Percentiles rank a stretch among this genome's conserved stretches.
phyloP scores from a whole-genome alignment of 2,113 vertebrate genomes.

The Tenrec ecaudatus region DNA sequence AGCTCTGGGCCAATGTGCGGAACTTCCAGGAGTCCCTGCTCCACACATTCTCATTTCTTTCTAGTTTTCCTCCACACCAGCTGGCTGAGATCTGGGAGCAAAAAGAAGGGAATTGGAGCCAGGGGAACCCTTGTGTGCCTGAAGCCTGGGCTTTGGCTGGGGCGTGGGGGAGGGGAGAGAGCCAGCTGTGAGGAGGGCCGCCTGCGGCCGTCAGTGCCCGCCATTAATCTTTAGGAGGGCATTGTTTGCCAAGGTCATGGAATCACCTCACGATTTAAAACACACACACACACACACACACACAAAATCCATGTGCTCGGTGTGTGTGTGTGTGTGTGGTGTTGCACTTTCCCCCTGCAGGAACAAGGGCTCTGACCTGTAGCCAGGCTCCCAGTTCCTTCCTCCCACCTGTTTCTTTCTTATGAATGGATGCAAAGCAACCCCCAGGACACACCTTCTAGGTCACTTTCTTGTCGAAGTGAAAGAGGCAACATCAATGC shows the following conservation, averaged over 20 bases:
- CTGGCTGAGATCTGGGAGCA: background rate
- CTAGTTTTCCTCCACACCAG: constrained; percentile 14
- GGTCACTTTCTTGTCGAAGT: constrained; percentile 64
- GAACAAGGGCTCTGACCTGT: background rate
- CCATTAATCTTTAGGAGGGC: constrained; percentile 47
- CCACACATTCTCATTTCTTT: background rate
- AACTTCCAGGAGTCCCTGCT: background rate
- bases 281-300: too few relatives aligned
- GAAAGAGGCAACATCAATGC: constrained; percentile 78
- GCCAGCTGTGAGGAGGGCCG: background rate
- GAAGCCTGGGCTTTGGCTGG: rapidly evolving
- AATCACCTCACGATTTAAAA: background rate
- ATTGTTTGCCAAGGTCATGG: constrained; percentile 66
- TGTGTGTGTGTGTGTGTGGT: background rate
- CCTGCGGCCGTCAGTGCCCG: background rate
- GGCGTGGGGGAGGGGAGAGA: too few relatives aligned
- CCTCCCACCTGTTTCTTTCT: background rate
- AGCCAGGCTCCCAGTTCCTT: constrained; percentile 25
- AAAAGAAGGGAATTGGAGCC: background rate
- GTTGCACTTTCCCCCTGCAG: background rate
- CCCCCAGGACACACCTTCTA: constrained; percentile 57
- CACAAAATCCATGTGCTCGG: constrained; percentile 39
- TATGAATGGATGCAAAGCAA: constrained; percentile 16
- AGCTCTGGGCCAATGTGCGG: constrained; percentile 33
- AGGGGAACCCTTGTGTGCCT: constrained; percentile 2